A percentile compares a stretch with the other conserved stretches of the same genome.
These are phyloP conservation scores for Oreonectes daqikongensis DNA, from an alignment of 2,797 vertebrate genomes.

Conservation along the genomic window DNA sequence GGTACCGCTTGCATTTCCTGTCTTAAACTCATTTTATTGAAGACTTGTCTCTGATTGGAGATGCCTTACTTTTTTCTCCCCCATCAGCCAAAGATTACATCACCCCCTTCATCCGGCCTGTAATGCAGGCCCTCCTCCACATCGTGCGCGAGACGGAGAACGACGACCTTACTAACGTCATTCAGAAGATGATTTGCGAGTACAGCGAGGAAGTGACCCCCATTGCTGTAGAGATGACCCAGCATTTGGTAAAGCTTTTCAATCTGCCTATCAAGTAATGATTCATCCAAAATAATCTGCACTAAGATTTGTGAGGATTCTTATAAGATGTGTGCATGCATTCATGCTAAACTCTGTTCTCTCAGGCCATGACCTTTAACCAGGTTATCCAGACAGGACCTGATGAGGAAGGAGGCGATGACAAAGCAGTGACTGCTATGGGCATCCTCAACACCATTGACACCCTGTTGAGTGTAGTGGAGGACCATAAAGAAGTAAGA, in stretches of 20 bases:
- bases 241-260: constrained; percentile 88
- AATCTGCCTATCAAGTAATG: not conserved
- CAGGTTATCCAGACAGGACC: constrained; percentile 98
- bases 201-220: constrained; percentile 99
- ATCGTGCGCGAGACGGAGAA: constrained; percentile 99
- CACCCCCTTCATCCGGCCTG: constrained; percentile 93
- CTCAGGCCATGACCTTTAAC: constrained; percentile 98
- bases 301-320: not conserved
- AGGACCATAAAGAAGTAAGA: constrained; percentile 99
- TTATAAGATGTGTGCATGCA: not conserved
- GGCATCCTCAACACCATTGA: constrained; percentile 99
- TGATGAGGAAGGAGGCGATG: constrained; percentile 97
- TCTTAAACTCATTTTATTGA: not conserved
- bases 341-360: not conserved
- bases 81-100: constrained; percentile 95
- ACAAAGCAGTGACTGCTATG: constrained; percentile 99
- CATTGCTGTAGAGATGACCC: constrained; percentile 99
- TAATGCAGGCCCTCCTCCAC: constrained; percentile 99
- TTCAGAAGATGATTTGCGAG: constrained; percentile 99
- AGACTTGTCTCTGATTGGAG: not conserved
- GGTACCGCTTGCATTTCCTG: constrained; percentile 71
- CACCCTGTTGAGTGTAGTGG: constrained; percentile 96
- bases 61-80: not conserved
- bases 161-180: constrained; percentile 98
- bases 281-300: not conserved